Evolutionary conservation across 2,797 vertebrate genomes (phyloP).

Genomic region (Cyprinodon diabolis): DNA sequence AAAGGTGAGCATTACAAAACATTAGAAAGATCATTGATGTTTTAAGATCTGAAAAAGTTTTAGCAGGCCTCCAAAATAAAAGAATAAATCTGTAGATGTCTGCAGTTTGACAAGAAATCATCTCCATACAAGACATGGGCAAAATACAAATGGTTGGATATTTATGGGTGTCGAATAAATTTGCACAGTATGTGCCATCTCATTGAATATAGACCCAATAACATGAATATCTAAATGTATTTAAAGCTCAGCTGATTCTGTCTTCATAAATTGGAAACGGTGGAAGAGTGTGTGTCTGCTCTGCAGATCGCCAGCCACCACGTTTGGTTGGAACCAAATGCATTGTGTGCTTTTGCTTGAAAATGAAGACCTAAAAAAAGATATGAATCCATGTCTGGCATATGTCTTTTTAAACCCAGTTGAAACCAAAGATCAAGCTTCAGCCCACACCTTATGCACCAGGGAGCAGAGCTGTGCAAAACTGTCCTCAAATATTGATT

Average conservation of each 20-base stretch:
- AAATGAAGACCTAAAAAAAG: constrained; percentile 53
- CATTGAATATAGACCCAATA: constrained; percentile 61
- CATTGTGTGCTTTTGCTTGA: constrained; percentile 34
- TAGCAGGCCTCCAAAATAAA: background rate
- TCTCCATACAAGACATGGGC: constrained; percentile 7
- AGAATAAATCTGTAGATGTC: background rate
- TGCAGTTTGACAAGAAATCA: background rate
- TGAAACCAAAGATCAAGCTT: constrained; percentile 46
- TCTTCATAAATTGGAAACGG: constrained; percentile 52
- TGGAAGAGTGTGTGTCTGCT: constrained; percentile 18
- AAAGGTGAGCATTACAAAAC: background rate
- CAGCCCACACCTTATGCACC: constrained; percentile 62
- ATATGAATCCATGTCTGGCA: constrained; percentile 35
- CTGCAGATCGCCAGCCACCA: constrained; percentile 26
- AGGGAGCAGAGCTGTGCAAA: constrained; percentile 65
- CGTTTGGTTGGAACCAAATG: constrained; percentile 39
- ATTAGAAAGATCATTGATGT: background rate
- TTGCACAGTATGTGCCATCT: constrained; percentile 45
- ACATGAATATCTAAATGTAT: constrained; percentile 54
- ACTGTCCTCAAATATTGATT: constrained; percentile 80
- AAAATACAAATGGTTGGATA: constrained; percentile 14
- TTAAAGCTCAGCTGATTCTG: constrained; percentile 31
- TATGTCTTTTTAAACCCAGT: constrained; percentile 16
- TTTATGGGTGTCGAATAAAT: constrained; percentile 31
- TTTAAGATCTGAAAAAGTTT: background rate